Conservation (phyloP, 1,140 invertebrate species). For the Drosophila pseudoobscura region DNA sequence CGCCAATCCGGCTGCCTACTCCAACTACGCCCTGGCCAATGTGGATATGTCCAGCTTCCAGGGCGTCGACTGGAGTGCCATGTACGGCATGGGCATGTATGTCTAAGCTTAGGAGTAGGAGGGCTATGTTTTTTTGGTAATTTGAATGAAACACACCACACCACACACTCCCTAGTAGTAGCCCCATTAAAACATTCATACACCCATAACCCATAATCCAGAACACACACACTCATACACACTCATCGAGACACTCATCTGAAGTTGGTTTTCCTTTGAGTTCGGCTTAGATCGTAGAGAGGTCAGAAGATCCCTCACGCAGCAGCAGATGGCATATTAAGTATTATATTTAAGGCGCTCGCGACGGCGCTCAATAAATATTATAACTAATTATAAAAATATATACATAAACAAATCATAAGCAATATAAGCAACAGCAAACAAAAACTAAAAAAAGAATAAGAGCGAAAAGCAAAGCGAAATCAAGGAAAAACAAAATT, state of each 20-base stretch:
- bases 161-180: slow-evolving; percentile 10
- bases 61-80: slow-evolving; percentile 93
- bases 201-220: slow-evolving; percentile 1
- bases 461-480: slow-evolving; percentile 36
- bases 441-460: slow-evolving; percentile 14
- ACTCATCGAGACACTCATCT: slow-evolving; percentile 36
- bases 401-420: slow-evolving; percentile 58
- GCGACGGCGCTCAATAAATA: slow-evolving; percentile 56
- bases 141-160: slow-evolving; percentile 57
- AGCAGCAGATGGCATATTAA: slow-evolving; percentile 63
- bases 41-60: slow-evolving; percentile 96
- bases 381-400: slow-evolving; percentile 31
- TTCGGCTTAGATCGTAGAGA: slow-evolving; percentile 52
- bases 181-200: slow-evolving; percentile 6
- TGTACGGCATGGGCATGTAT: slow-evolving; percentile 96
- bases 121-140: slow-evolving; percentile 45
- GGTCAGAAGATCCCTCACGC: slow-evolving; percentile 19
- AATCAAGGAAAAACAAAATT: slow-evolving; percentile 54
- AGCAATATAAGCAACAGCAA: slow-evolving; percentile 69
- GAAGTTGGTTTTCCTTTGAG: slow-evolving; percentile 58
- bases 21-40: slow-evolving; percentile 92
- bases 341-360: slow-evolving; percentile 74
- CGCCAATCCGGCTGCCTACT: slow-evolving; percentile 87
- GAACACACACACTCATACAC: slow-evolving; percentile 27
- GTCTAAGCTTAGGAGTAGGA: slow-evolving; percentile 85